Evolutionary conservation across 2,113 vertebrate species (phyloP).

Genomic region (Laticauda colubrina): DNA sequence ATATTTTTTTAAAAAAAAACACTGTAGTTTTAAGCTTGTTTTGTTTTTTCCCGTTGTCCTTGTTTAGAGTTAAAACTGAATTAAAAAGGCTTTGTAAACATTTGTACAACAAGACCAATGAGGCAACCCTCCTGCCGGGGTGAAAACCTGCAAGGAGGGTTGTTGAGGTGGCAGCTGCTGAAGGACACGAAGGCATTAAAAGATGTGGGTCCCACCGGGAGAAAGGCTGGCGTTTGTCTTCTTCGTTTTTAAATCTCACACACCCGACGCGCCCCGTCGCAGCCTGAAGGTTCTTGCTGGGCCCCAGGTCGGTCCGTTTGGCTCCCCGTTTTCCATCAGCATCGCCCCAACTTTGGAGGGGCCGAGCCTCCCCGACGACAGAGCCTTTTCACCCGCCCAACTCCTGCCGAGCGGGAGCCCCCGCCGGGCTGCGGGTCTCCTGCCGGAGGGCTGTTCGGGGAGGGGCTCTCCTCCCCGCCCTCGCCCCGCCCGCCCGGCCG

Average conservation of each 20-base stretch:
- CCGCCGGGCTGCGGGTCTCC: too few species aligned
- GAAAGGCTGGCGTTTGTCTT: constrained; percentile 47
- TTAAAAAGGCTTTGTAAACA: constrained; percentile 78
- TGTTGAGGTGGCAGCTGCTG: constrained; percentile 77
- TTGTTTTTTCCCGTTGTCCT: constrained; percentile 35
- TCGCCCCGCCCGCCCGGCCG: background rate
- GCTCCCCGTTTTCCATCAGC: fast-evolving
- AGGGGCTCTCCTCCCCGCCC: too few species aligned
- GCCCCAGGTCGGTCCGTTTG: background rate
- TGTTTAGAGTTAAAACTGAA: constrained; percentile 69
- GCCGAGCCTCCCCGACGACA: background rate
- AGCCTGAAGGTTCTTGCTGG: background rate
- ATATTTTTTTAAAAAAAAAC: constrained; percentile 71
- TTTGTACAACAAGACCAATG: constrained; percentile 72
- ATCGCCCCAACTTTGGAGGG: background rate
- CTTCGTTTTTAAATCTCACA: background rate
- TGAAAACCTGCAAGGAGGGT: constrained; percentile 62
- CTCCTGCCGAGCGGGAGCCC: too few species aligned
- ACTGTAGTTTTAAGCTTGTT: constrained; percentile 72
- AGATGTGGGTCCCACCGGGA: constrained; percentile 69
- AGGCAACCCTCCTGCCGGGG: constrained; percentile 74
- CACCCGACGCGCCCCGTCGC: too few species aligned
- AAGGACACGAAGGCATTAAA: constrained; percentile 74
- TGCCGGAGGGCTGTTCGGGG: too few species aligned
- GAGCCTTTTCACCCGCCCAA: background rate